These are phyloP conservation scores for Melanotaenia trifasciata DNA, from an alignment of 2,797 vertebrate species.

Conservation along the genomic window DNA sequence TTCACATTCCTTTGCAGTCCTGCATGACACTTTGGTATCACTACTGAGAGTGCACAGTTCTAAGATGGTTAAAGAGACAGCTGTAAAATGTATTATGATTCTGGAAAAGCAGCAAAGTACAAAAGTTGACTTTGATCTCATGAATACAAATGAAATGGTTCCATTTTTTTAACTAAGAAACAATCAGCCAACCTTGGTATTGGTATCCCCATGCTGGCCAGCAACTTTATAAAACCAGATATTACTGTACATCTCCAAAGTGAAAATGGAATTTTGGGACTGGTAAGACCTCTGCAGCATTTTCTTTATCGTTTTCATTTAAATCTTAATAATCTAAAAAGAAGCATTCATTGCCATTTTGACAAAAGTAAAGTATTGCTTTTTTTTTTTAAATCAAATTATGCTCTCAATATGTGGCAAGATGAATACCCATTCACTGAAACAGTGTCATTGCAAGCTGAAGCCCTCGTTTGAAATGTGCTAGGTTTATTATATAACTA, in stretches of 20 bases:
- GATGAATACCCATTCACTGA: slow-evolving; percentile 38
- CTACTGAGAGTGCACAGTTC: not conserved
- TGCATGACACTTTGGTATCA: not conserved
- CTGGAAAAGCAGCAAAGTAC: not conserved
- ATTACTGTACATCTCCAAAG: slow-evolving; percentile 97
- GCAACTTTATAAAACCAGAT: slow-evolving; percentile 95
- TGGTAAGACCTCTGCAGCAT: slow-evolving; percentile 86
- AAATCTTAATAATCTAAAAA: slow-evolving; percentile 33
- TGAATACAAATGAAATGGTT: not conserved
- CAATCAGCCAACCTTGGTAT: slow-evolving; percentile 95
- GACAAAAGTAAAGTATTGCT: not conserved
- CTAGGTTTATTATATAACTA: slow-evolving; percentile 56
- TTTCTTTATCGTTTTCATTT: slow-evolving; percentile 12
- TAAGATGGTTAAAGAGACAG: not conserved
- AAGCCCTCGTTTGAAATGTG: slow-evolving; percentile 43
- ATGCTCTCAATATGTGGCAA: slow-evolving; percentile 11
- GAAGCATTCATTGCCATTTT: slow-evolving; percentile 11
- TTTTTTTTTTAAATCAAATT: slow-evolving; percentile 11
- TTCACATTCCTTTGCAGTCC: not conserved
- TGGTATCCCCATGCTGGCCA: slow-evolving; percentile 96
- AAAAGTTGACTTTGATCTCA: not conserved
- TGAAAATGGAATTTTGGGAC: slow-evolving; percentile 96
- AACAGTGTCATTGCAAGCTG: slow-evolving; percentile 28
- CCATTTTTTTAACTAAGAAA: slow-evolving; percentile 60
- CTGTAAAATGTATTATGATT: not conserved